Base-by-base conservation (phyloP, 2,888 invertebrate species). In the Caenorhabditis sp. region DNA sequence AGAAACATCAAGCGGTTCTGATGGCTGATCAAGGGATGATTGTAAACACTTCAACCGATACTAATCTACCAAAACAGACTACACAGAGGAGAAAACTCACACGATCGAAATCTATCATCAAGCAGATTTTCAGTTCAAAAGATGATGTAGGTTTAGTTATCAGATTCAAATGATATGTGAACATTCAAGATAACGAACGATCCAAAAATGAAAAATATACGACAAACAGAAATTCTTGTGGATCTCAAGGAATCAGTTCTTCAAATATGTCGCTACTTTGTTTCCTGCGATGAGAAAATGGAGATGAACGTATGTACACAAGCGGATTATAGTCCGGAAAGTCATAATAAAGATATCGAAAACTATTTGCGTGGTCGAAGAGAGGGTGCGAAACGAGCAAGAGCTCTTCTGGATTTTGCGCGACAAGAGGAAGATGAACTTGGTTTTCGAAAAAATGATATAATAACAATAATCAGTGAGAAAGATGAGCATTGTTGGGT, bases 141-240 rank as follows among this genome's bases (percentile, higher is more conserved):
- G 81, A 84, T 37, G 66, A 70, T 53, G 83, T 81, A n/a, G 53
- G 65, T n/a, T 24, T 10, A 12, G 17, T 26, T 23, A 12, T 53
- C 24, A 24, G 19, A 36, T n/a, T 50, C 8, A 24, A n/a, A 17
- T 24, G 4, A 54, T 24, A 26, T 10, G 4, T 10, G 17, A 5
- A 54, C 3, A n/a, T 67, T 78, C 58, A 54, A 81, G 79, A 24
- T 55, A 10, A 78, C 71, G 10, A 81, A 79, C 8, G 81, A 84
- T 36, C 86, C 84, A n/a, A 85, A 84, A 88, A 94, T 93, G 73
- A 99, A 99, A 89, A 99, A 99, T 90, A 94, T 99, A 62, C 92
- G 94, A 76, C 97, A 97, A 90, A 99, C 99, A 83, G 97, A 99
- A 91, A 93, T 97, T 86, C 90, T 99, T 79, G 96, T 99, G n/a